Evolutionary conservation across 2,888 invertebrate species (phyloP), one percentile per base, ranked within the genome.

Genomic region (Cheilosia soror): DNA sequence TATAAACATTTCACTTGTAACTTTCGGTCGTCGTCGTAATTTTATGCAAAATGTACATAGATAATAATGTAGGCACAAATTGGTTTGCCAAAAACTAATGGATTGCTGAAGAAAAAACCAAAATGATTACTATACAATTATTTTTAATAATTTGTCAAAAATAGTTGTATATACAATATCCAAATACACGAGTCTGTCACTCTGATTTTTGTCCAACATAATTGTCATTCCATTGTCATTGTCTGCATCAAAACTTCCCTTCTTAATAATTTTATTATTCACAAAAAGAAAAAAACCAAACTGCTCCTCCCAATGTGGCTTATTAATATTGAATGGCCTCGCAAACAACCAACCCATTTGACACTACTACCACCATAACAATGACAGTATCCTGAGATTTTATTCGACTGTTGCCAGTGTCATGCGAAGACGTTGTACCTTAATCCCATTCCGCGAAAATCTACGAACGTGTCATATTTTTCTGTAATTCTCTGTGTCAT

Each of bases 381-480:
- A 58, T 71, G 65, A 66, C 65, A 75, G 71, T 84, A 75, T 60
- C 65, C 75, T 5, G 79, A 69, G 84, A 84, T 84, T 84, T 84
- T 75, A 79, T 71, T 53, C 44, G 63, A 3, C 44, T 47, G 15
- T 6, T 44, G 44, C 15, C 15, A 47, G 1, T 11, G 11, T 37
- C 73, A 65, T 27, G 66, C 25, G 57, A 63, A 44, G 69, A 44
- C 62, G 29, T 29, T 63, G 78, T 68, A 51, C 51, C 13, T 13
- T 2, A 11, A 11, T 25, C 25, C 20, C 53, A 49, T 73, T 73
- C 33, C 73, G 57, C 51, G 57, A 72, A 83, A 78, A 78, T 78
- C 72, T 57, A 13, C 31, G 63, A 75, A 79, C 79, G 63, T 79
- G 84, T 75, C 79, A 84, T 79, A 84, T 84, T 84, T 84, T 53